Evolutionary conservation across 2,113 vertebrate genomes (phyloP).

Genomic region (Pomatostomus ruficeps): DNA sequence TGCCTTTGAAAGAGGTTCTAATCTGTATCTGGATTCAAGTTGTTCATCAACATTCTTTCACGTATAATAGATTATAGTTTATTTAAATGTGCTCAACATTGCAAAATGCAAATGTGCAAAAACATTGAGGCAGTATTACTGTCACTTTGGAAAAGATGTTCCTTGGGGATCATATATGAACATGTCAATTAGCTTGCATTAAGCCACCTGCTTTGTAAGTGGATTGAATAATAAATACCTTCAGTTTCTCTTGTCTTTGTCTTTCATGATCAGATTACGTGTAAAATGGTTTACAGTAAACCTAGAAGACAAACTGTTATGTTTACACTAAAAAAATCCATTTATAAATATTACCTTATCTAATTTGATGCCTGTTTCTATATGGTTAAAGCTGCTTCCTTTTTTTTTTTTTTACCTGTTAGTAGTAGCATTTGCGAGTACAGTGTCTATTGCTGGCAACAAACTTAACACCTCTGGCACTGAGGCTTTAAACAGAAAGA

Average conservation of each 20-base stretch:
- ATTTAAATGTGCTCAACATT: conserved; percentile 69
- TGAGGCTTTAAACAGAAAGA: not conserved
- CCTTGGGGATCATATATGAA: conserved; percentile 71
- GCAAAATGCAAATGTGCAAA: conserved; percentile 56
- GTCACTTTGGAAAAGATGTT: conserved; percentile 67
- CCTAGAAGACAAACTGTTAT: conserved; percentile 3
- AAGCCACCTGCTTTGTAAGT: conserved; percentile 78
- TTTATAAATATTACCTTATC: conserved; percentile 12
- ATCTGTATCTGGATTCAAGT: conserved; percentile 65
- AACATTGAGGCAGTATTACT: conserved; percentile 65
- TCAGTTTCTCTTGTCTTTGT: conserved; percentile 74
- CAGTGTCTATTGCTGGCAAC: conserved; percentile 10
- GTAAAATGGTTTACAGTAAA: conserved; percentile 54
- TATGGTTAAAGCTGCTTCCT: conserved; percentile 38
- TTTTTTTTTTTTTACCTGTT: not conserved
- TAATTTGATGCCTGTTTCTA: conserved; percentile 29
- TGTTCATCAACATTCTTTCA: conserved; percentile 54
- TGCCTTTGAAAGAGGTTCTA: conserved; percentile 72
- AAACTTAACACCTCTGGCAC: not conserved
- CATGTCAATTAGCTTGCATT: conserved; percentile 75
- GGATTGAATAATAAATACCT: conserved; percentile 76
- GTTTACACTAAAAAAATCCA: conserved; percentile 42
- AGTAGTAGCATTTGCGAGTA: conserved; percentile 21
- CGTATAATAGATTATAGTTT: conserved; percentile 62
- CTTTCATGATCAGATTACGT: conserved; percentile 61